Conservation (phyloP, 2,113 vertebrate species). For the Hippocampus zosterae region DNA sequence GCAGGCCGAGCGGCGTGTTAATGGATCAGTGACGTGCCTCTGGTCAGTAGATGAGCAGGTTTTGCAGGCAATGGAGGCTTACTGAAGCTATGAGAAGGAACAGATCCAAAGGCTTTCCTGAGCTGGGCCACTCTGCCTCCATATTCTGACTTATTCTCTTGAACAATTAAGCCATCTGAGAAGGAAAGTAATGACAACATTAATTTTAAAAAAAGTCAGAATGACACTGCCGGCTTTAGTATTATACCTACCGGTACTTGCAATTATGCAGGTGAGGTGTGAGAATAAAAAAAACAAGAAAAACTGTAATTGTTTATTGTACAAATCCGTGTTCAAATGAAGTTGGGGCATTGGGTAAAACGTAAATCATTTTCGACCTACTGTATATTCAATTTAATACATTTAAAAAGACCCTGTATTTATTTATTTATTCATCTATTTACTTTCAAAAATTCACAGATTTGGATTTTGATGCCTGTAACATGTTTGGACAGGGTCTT, state of each 20-base stretch:
- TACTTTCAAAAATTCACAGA: too few species aligned
- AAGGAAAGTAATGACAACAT: neutral
- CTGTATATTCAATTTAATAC: too few species aligned
- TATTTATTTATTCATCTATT: too few species aligned
- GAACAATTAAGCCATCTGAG: conserved; percentile 6
- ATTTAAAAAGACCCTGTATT: too few species aligned
- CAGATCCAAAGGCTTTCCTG: conserved; percentile 41
- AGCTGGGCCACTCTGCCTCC: conserved; percentile 54
- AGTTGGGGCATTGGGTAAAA: too few species aligned
- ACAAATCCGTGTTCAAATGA: too few species aligned
- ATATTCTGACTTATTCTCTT: conserved; percentile 7
- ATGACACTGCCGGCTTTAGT: neutral
- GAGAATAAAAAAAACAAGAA: neutral
- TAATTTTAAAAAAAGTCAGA: neutral
- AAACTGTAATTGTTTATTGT: neutral
- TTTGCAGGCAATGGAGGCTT: conserved; percentile 57
- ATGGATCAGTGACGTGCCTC: conserved; percentile 13
- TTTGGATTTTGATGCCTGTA: too few species aligned
- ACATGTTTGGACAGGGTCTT: too few species aligned
- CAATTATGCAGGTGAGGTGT: neutral
- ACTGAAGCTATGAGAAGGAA: conserved; percentile 12
- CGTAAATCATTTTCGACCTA: too few species aligned
- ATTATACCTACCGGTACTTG: neutral
- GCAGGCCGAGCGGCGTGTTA: conserved; percentile 16
- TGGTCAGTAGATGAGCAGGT: conserved; percentile 55